Base-by-base conservation (phyloP, 2,888 invertebrate genomes). In the Phytoseiulus persimilis region DNA sequence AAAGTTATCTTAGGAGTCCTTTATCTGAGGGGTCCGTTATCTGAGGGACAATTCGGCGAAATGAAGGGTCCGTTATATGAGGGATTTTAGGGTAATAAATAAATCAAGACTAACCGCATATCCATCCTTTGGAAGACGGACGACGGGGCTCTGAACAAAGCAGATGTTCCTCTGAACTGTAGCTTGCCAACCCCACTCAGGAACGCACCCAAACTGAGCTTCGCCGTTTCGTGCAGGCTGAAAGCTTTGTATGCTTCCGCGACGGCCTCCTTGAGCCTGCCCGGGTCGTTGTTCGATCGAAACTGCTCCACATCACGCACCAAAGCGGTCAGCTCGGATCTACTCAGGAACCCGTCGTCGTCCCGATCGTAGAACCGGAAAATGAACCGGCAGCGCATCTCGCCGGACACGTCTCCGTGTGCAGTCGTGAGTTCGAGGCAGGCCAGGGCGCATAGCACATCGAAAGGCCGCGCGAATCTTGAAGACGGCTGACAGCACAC, bases 81-180 rank as follows among this genome's bases (percentile, higher is more conserved):
- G n/a, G n/a, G n/a, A n/a, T n/a, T n/a, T n/a, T n/a, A n/a, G n/a
- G n/a, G n/a, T n/a, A n/a, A n/a, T n/a, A n/a, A n/a, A n/a, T n/a
- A n/a, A n/a, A n/a, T n/a, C n/a, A n/a, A n/a, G n/a, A 65, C 65
- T 65, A 6, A 65, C 65, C 14, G 14, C 18, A 45, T 33, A 18
- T 33, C 39, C 32, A 87, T 33, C 6, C 33, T 39, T 9, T 87
- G 39, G 39, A 87, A 87, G 33, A 33, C 87, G 33, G 94, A 93
- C 39, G 93, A 93, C 0, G 94, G 93, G 1, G 95, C 93, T n/a
- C 95, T 93, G 91, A 95, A 94, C 90, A 95, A 92, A 0, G 94
- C 93, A 65, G 95, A 95, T 31, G 95, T 95, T 14, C 95, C 95
- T 90, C 95, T 93, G 87, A 95, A 94, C 90, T 94, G 94, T 31